Evolutionary conservation across 2,797 vertebrate species (phyloP).

Genomic region (Rallus crepitans): DNA sequence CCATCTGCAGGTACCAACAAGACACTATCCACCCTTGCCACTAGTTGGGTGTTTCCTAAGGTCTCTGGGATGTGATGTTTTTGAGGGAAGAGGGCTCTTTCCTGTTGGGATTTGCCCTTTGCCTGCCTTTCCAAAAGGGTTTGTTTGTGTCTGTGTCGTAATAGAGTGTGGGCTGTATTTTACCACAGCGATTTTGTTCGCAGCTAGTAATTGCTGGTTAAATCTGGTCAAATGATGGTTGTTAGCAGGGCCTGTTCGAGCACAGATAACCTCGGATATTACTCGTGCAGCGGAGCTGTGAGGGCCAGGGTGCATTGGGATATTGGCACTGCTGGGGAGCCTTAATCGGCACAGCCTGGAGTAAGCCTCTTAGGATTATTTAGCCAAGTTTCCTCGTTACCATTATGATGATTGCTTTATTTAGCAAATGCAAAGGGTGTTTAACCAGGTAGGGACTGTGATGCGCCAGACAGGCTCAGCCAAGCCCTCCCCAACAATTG

Average conservation of each 20-base stretch:
- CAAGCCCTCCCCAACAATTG: not conserved
- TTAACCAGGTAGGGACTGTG: not conserved
- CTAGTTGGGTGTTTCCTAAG: not conserved
- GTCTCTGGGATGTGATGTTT: not conserved
- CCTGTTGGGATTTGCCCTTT: conserved; percentile 27
- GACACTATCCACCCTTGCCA: not conserved
- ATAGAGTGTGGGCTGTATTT: conserved; percentile 39
- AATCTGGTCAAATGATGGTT: conserved; percentile 49
- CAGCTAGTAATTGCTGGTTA: conserved; percentile 66
- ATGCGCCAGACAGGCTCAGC: not conserved
- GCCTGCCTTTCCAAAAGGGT: not conserved
- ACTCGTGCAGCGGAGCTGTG: not conserved
- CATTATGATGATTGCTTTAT: conserved; percentile 15
- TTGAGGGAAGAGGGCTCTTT: not conserved
- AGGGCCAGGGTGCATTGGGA: not conserved
- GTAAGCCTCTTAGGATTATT: conserved; percentile 65
- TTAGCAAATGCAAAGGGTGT: not conserved
- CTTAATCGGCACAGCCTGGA: not conserved
- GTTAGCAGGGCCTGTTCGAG: conserved; percentile 23
- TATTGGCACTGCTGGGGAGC: not conserved
- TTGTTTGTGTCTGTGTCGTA: conserved; percentile 43
- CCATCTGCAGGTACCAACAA: not conserved
- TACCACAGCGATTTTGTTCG: conserved; percentile 24
- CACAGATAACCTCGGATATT: conserved; percentile 30
- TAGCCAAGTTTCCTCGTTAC: conserved; percentile 30